phyloP scores from a whole-genome alignment of 2,113 vertebrate species.

The Mormyrus iriodes region DNA sequence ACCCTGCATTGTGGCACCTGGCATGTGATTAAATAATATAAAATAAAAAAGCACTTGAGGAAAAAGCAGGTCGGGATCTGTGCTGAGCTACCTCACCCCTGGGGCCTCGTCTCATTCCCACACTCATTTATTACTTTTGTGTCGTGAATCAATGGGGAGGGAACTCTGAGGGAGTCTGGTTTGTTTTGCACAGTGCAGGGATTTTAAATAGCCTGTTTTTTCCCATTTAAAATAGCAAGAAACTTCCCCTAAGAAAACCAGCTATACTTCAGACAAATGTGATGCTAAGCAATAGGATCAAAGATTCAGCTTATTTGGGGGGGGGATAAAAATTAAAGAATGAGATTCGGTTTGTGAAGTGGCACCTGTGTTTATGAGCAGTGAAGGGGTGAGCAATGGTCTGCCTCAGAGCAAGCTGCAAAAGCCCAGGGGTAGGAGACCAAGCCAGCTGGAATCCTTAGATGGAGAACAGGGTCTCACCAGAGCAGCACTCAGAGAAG shows the following conservation, averaged over 20 bases:
- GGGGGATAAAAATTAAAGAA: background rate
- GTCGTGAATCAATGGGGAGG: slow-evolving; percentile 7
- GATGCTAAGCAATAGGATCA: background rate
- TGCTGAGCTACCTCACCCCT: background rate
- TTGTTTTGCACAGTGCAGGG: slow-evolving; percentile 11
- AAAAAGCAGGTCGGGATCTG: background rate
- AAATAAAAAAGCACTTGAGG: slow-evolving; percentile 9
- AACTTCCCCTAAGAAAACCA: background rate
- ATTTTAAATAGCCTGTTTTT: slow-evolving; percentile 16
- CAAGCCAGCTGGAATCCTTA: background rate
- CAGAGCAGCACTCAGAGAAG: background rate
- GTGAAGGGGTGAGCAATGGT: background rate
- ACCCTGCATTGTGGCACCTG: slow-evolving; percentile 6
- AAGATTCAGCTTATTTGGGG: background rate
- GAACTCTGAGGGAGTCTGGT: background rate
- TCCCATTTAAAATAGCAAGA: slow-evolving; percentile 13
- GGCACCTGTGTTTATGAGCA: background rate
- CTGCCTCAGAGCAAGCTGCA: background rate
- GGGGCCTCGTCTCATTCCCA: background rate
- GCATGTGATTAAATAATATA: slow-evolving; percentile 12
- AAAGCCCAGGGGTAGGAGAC: background rate
- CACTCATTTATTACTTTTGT: slow-evolving; percentile 15
- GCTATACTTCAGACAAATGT: slow-evolving; percentile 7
- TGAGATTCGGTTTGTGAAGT: background rate
- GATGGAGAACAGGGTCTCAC: background rate